Percentiles rank a stretch among this genome's conserved stretches.
Evolutionary conservation across 2,888 invertebrate species (phyloP).

Genomic region (Cataglyphis albicans): DNA sequence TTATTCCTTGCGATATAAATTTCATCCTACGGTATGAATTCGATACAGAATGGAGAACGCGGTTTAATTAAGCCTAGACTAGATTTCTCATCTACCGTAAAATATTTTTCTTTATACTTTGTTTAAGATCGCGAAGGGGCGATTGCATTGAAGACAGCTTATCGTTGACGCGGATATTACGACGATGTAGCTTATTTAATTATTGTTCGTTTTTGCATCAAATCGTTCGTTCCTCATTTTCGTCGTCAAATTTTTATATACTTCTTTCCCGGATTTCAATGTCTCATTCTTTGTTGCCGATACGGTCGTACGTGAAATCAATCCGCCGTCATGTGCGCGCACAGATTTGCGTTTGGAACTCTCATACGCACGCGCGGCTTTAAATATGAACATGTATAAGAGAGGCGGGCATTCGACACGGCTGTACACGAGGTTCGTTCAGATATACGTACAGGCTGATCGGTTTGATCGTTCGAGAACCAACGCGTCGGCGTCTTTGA

Average conservation of each 20-base stretch:
- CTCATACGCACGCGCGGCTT: not conserved
- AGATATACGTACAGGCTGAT: slow-evolving; percentile 59
- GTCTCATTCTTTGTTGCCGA: slow-evolving; percentile 4
- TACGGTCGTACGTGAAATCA: slow-evolving; percentile 15
- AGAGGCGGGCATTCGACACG: slow-evolving; percentile 43
- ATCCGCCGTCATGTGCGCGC: slow-evolving; percentile 20
- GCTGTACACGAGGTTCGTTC: slow-evolving; percentile 34
- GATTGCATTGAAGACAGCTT: not conserved
- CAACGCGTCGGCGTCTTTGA: slow-evolving; percentile 79
- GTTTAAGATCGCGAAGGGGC: slow-evolving; percentile 9
- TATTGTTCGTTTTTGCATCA: slow-evolving; percentile 19
- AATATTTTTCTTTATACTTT: slow-evolving; percentile 16
- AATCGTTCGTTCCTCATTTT: not conserved
- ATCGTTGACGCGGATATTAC: slow-evolving; percentile 4
- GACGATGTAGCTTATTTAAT: not conserved
- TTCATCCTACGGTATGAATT: not conserved
- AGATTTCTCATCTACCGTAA: not conserved
- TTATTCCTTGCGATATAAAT: not conserved
- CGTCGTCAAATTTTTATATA: not conserved
- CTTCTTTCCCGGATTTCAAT: slow-evolving; percentile 22
- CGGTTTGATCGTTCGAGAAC: slow-evolving; percentile 73
- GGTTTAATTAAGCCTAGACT: not conserved
- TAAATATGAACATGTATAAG: slow-evolving; percentile 7
- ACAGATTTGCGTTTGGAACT: not conserved
- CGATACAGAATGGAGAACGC: not conserved